Conservation (phyloP, 2,113 vertebrate species). For the Probosciger aterrimus region DNA sequence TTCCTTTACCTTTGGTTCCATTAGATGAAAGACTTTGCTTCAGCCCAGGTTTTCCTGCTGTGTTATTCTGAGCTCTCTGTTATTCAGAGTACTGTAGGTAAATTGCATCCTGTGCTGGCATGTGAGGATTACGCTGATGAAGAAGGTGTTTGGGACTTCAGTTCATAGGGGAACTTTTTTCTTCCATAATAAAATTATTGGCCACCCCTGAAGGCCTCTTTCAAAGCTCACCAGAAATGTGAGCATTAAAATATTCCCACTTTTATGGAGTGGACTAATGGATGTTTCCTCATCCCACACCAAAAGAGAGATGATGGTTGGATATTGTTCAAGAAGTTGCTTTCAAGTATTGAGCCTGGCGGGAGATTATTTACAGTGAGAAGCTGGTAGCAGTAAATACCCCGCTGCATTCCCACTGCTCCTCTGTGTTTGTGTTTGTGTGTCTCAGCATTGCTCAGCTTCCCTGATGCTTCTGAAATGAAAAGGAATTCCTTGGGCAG, state of each 20-base stretch:
- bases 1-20: neutral
- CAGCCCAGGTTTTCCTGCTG: neutral
- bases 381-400: neutral
- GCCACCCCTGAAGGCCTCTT: neutral
- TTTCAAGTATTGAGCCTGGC: neutral
- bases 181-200: neutral
- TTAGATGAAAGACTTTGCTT: neutral
- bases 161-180: neutral
- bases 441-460: neutral
- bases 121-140: neutral
- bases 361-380: neutral
- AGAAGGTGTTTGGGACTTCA: neutral
- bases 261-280: neutral
- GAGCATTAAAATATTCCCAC: neutral
- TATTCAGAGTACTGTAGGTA: neutral
- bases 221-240: neutral
- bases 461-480: neutral
- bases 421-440: neutral
- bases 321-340: neutral
- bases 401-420: neutral
- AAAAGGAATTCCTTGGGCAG: neutral
- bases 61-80: neutral
- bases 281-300: neutral
- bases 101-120: neutral
- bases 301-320: neutral